Evolutionary conservation across 2,797 vertebrate species (phyloP).

Genomic region (Paratrypauchen microcephalus): DNA sequence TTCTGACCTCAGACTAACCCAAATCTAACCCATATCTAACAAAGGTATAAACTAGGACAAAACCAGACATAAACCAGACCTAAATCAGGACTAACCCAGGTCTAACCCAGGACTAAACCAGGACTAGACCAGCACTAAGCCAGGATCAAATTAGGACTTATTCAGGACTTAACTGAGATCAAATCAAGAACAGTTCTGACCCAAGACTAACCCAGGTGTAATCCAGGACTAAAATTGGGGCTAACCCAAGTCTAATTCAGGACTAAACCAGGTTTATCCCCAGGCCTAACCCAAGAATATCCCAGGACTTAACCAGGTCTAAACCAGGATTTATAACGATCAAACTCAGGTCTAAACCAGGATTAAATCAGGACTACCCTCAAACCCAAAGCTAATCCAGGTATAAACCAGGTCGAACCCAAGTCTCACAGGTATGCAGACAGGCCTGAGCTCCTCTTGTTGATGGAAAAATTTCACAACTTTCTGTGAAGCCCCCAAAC

Average conservation of each 20-base stretch:
- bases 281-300: background rate
- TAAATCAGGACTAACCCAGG: background rate
- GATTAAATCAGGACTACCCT: background rate
- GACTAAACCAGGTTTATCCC: background rate
- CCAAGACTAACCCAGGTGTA: background rate
- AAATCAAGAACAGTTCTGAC: too few relatives aligned
- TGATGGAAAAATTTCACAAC: constrained; percentile 3
- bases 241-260: background rate
- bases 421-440: background rate
- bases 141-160: background rate
- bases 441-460: constrained; percentile 5
- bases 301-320: background rate
- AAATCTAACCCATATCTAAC: background rate
- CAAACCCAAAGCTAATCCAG: background rate
- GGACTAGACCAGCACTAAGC: background rate
- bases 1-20: background rate
- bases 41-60: background rate
- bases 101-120: too few relatives aligned
- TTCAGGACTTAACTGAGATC: background rate
- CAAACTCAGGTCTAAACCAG: background rate
- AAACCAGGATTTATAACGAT: background rate
- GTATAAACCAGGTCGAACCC: background rate
- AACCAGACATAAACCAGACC: background rate
- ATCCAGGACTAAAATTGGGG: too few relatives aligned
- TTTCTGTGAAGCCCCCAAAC: background rate